Percentiles rank a stretch among this genome's conserved stretches.
phyloP scores from a whole-genome alignment of 2,797 vertebrate genomes.

The Alectoris magna region DNA sequence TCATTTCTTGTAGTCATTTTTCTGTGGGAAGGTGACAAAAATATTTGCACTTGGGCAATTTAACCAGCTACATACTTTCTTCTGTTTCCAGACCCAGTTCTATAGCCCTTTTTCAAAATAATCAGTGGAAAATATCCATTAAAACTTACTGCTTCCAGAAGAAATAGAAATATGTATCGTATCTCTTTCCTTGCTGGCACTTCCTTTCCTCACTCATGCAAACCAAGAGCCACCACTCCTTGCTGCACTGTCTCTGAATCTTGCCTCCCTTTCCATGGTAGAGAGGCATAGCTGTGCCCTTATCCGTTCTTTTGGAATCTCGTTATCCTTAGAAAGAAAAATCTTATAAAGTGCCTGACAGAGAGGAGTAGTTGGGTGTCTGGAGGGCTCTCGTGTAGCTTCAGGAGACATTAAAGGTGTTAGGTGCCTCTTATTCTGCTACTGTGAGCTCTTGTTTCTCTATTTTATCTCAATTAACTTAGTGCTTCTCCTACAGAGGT shows the following conservation, averaged over 20 bases:
- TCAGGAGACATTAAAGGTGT: background rate
- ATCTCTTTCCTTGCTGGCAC: background rate
- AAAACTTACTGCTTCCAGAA: background rate
- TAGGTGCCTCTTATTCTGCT: background rate
- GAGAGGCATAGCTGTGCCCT: background rate
- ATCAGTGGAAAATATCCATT: background rate
- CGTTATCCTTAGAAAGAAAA: background rate
- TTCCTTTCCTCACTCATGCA: background rate
- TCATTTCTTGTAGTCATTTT: background rate
- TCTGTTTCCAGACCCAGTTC: background rate
- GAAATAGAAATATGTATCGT: background rate
- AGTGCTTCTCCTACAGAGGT: background rate
- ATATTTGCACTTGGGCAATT: background rate
- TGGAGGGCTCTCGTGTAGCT: background rate
- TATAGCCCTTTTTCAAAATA: background rate
- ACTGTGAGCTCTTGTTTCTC: constrained; percentile 1
- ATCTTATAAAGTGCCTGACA: background rate
- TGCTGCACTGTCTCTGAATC: rapidly evolving
- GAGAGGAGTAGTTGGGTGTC: background rate
- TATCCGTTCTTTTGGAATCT: background rate
- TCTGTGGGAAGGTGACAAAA: rapidly evolving
- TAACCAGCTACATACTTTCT: background rate
- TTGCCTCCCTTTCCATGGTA: background rate
- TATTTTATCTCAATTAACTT: constrained; percentile 28
- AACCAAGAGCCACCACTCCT: background rate